Evolutionary conservation across 2,113 vertebrate species (phyloP), one percentile per base, ranked within the genome.

Genomic region (Gopherus flavomarginatus): DNA sequence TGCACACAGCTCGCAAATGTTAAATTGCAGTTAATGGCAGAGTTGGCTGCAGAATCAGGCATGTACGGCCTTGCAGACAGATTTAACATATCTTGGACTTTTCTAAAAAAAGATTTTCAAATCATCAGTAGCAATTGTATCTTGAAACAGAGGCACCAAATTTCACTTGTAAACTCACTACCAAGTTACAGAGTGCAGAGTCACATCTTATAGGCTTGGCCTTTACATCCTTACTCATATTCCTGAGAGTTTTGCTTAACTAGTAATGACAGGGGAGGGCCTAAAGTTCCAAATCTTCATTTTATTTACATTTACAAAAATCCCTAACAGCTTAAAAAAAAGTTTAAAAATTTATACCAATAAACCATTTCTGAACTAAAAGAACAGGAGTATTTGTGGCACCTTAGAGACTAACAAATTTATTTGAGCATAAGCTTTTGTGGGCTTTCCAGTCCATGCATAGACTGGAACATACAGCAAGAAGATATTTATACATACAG

Each of bases 11-110:
- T n/a, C 49, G 7, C 8, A 3, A 44, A 19, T 91, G 83, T 88
- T 94, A 97, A 96, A 97, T 95, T 95, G 94, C 93, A 83, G 85
- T 8, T 47, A 22, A 6, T 87, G 81, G 90, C 29, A 2, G 49
- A 56, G 93, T 69, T 31, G 29, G 47, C 86, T 31, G 13, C 65
- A 75, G 57, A 53, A 81, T 86, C 19, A n/a, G 38, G 81, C 90
- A 80, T 75, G 56, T 91, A 85, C 65, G 92, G 92, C 85, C 87
- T 91, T 88, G 24, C 91, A 38, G 83, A 82, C 38, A 1, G 91
- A 78, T 80, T 86, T 81, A 53, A 88, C 89, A 91, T 81, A 81
- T 44, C 26, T 77, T 59, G 57, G 57, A 59, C 57, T 59, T n/a
- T 78, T 75, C 31, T 86, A 54, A 85, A 49, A 49, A 12, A 56